These are phyloP conservation scores for Helarctos malayanus DNA, from an alignment of 2,797 vertebrate species.

Conservation along the genomic window DNA sequence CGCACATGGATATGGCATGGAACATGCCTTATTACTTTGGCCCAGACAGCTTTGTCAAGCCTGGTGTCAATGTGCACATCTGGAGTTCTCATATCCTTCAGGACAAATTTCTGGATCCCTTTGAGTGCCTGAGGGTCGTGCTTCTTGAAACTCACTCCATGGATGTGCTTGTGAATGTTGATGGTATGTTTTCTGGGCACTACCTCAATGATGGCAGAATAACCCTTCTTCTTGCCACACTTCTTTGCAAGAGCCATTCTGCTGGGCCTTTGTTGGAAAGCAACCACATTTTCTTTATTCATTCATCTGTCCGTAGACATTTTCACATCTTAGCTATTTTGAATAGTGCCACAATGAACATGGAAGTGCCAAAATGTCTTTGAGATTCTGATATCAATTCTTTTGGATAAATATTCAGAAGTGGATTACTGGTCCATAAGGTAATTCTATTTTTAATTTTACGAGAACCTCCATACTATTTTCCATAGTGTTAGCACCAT, in stretches of 20 bases:
- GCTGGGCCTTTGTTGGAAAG: neutral
- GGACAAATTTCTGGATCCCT: neutral
- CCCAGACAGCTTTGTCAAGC: neutral
- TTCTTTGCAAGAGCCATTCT: neutral
- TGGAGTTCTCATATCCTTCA: neutral
- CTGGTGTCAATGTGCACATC: neutral
- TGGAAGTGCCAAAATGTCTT: neutral
- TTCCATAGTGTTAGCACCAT: neutral
- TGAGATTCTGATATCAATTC: neutral
- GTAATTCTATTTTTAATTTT: neutral
- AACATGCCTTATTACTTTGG: neutral
- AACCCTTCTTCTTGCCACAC: neutral
- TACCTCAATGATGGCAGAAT: neutral
- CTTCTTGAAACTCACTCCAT: neutral
- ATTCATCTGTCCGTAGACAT: neutral
- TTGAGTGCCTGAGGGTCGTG: neutral
- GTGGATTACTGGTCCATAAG: neutral
- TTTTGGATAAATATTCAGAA: neutral
- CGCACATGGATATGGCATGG: neutral
- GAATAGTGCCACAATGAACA: neutral
- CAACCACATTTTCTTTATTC: neutral
- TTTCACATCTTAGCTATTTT: neutral
- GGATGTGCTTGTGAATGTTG: neutral
- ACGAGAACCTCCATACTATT: neutral
- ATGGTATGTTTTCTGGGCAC: neutral